These are phyloP conservation scores for Tamias sibiricus DNA, from an alignment of 2,113 vertebrate species.

Conservation along the genomic window DNA sequence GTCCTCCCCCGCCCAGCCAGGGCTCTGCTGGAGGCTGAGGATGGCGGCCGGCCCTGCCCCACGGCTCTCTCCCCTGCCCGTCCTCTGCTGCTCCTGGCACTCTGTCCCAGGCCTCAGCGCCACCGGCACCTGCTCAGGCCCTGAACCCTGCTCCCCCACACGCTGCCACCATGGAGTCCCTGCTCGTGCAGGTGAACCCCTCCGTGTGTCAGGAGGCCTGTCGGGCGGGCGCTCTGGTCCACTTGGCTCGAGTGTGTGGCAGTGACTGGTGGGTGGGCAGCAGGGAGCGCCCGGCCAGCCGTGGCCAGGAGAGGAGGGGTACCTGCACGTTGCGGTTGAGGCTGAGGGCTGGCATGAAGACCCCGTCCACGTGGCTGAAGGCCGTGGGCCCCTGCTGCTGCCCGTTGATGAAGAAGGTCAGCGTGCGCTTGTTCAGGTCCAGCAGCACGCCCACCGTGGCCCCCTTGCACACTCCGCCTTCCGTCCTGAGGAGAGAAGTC, in stretches of 20 bases:
- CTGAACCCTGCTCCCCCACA: not conserved
- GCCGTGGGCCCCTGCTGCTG: conserved; percentile 97
- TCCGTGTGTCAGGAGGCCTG: no score
- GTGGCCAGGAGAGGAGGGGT: fast-evolving
- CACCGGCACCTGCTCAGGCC: no score
- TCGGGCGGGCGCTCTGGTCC: no score
- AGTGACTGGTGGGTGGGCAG: fast-evolving
- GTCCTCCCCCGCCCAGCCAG: no score
- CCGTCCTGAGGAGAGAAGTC: conserved; percentile 89
- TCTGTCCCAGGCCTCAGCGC: no score
- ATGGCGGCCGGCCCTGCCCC: no score
- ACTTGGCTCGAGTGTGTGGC: not conserved
- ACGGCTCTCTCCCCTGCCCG: fast-evolving
- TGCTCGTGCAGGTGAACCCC: not conserved
- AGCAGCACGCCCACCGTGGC: conserved; percentile 95
- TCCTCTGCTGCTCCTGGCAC: not conserved
- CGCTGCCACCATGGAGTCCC: no score
- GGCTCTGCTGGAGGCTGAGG: not conserved
- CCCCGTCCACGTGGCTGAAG: conserved; percentile 95
- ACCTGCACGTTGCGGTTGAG: conserved; percentile 99
- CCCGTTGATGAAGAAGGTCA: conserved; percentile 98
- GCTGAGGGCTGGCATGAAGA: conserved; percentile 98
- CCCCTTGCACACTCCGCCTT: conserved; percentile 96
- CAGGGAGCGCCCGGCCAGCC: no score
- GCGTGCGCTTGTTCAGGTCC: conserved; percentile 94